phyloP scores from a whole-genome alignment of 2,888 invertebrate genomes.

The Anticlea derivata region DNA sequence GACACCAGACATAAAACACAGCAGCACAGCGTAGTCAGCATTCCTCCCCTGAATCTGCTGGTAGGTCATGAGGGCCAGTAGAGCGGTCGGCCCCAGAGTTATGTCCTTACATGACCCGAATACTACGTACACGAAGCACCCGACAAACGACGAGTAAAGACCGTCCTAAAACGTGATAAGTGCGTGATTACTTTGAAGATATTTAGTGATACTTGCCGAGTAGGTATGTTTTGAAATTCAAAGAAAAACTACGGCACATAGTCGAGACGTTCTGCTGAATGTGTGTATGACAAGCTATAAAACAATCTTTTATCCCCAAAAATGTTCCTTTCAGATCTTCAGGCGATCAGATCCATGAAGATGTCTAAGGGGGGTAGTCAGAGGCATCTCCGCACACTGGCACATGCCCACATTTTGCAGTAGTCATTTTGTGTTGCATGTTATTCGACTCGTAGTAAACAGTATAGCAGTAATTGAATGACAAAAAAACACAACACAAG shows the following conservation, averaged over 20 bases:
- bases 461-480: not conserved
- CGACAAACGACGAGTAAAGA: constrained; percentile 96
- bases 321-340: too few relatives aligned
- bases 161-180: constrained; percentile 88
- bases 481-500: not conserved
- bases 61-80: constrained; percentile 95
- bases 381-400: too few relatives aligned
- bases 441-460: too few relatives aligned
- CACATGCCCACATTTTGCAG: too few relatives aligned
- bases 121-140: constrained; percentile 95
- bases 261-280: too few relatives aligned
- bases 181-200: constrained; percentile 13
- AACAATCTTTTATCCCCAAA: too few relatives aligned
- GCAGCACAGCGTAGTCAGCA: constrained; percentile 90
- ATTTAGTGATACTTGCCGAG: not conserved
- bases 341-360: too few relatives aligned
- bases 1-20: constrained; percentile 92
- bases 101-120: constrained; percentile 95
- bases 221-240: not conserved
- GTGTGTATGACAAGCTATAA: too few relatives aligned
- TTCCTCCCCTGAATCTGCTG: constrained; percentile 89
- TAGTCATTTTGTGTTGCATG: too few relatives aligned
- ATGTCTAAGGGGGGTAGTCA: too few relatives aligned
- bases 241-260: too few relatives aligned
- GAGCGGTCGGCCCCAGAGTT: constrained; percentile 96